These are phyloP conservation scores for Cygnus atratus DNA, from an alignment of 2,113 vertebrate species.

Conservation along the genomic window DNA sequence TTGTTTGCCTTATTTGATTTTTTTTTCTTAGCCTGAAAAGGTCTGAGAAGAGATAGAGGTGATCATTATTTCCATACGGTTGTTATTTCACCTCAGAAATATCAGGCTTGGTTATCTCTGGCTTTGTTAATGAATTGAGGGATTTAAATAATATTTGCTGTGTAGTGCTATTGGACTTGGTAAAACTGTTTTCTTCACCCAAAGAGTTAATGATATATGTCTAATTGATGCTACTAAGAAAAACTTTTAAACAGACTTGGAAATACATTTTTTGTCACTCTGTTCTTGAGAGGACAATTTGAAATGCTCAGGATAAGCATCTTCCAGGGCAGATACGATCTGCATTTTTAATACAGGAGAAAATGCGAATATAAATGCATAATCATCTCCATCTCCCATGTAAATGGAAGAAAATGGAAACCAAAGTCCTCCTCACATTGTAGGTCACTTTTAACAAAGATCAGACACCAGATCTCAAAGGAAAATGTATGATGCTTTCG, in stretches of 20 bases:
- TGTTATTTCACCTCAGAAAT: background rate
- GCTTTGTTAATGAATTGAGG: background rate
- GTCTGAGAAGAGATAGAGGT: background rate
- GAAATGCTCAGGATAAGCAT: background rate
- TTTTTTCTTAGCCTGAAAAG: background rate
- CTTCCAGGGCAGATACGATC: background rate
- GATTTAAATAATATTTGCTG: background rate
- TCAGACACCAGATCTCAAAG: background rate
- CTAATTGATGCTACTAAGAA: background rate
- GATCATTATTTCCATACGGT: background rate
- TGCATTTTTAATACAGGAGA: background rate
- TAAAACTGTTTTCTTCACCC: background rate
- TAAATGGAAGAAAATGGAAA: background rate
- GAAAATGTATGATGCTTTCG: background rate
- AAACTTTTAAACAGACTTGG: background rate
- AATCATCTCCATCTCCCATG: background rate
- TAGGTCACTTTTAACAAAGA: background rate
- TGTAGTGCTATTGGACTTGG: background rate
- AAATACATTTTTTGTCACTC: background rate
- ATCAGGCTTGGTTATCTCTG: background rate
- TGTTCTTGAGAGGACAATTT: background rate
- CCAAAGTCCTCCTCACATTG: background rate
- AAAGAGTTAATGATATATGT: background rate
- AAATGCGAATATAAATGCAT: constrained; percentile 8
- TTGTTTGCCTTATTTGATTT: background rate